These are phyloP conservation scores for Listrodromus nycthemerus DNA, from an alignment of 2,888 invertebrate species.

Conservation along the genomic window DNA sequence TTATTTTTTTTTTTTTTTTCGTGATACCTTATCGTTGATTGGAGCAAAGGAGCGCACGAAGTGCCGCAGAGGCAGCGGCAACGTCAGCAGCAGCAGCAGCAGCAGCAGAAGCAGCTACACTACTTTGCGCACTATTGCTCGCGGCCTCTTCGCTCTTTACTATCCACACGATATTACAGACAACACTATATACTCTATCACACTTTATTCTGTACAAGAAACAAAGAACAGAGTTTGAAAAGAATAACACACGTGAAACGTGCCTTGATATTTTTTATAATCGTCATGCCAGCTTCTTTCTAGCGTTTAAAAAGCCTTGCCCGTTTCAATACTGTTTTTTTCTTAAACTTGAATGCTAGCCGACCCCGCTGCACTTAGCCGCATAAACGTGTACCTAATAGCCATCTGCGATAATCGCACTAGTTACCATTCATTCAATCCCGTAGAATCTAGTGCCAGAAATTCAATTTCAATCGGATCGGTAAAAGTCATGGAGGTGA, in stretches of 20 bases:
- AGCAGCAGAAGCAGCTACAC: constrained; percentile 37
- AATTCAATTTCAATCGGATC: neutral
- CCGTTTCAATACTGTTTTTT: neutral
- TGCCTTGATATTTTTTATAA: constrained; percentile 2
- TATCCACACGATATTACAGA: constrained; percentile 48
- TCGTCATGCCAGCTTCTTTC: constrained; percentile 26
- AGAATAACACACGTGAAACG: constrained; percentile 14
- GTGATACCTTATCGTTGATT: constrained; percentile 49
- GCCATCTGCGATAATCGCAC: constrained; percentile 3
- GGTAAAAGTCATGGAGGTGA: neutral
- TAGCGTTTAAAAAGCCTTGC: neutral
- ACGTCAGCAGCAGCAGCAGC: constrained; percentile 59
- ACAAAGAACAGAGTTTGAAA: constrained; percentile 14
- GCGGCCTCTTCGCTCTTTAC: constrained; percentile 61
- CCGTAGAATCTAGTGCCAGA: neutral
- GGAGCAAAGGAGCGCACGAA: constrained; percentile 58
- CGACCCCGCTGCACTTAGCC: constrained; percentile 36
- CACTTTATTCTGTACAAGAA: neutral
- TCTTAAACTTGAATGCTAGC: constrained; percentile 8
- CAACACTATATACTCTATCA: constrained; percentile 21
- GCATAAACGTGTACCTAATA: neutral
- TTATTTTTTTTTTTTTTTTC: constrained; percentile 23
- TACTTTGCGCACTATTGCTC: constrained; percentile 47
- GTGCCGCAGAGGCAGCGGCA: constrained; percentile 51
- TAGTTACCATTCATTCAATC: neutral